Evolutionary conservation across 2,797 vertebrate genomes (phyloP).

Genomic region (Channallabes apus): DNA sequence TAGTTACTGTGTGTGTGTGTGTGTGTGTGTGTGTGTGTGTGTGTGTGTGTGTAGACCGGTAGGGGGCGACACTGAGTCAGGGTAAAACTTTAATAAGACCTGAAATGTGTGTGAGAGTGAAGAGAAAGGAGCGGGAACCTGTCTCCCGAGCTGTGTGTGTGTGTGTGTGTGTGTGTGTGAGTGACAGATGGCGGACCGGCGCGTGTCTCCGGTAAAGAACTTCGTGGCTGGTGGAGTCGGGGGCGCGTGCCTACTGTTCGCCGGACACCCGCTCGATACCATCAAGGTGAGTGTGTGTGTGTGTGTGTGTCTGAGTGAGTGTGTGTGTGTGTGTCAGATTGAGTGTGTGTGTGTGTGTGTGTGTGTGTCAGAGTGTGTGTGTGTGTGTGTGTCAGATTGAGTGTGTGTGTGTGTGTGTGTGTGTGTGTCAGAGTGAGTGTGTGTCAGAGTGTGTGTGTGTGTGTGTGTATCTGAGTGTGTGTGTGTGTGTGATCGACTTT

Average conservation of each 20-base stretch:
- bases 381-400: too few species aligned
- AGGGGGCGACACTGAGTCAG: not conserved
- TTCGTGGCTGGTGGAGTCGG: slow-evolving; percentile 75
- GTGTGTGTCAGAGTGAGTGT: too few species aligned
- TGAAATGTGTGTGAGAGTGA: not conserved
- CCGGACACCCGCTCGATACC: slow-evolving; percentile 80
- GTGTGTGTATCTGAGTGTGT: too few species aligned
- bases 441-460: too few species aligned
- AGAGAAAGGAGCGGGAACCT: too few species aligned
- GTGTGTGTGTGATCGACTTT: too few species aligned
- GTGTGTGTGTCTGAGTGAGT: not conserved
- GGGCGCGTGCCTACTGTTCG: slow-evolving; percentile 74
- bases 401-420: too few species aligned
- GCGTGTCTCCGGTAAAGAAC: slow-evolving; percentile 73
- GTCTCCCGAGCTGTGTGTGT: too few species aligned
- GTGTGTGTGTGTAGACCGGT: not conserved
- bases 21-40: not conserved
- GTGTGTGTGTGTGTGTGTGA: too few species aligned
- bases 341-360: too few species aligned
- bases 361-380: too few species aligned
- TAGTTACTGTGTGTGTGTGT: too few species aligned
- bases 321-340: not conserved
- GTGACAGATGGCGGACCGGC: not conserved
- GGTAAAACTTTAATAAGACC: not conserved
- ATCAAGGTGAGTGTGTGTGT: slow-evolving; percentile 69